Evolutionary conservation across 1,140 invertebrate species (phyloP).

Genomic region (Macrobrachium rosenbergii): DNA sequence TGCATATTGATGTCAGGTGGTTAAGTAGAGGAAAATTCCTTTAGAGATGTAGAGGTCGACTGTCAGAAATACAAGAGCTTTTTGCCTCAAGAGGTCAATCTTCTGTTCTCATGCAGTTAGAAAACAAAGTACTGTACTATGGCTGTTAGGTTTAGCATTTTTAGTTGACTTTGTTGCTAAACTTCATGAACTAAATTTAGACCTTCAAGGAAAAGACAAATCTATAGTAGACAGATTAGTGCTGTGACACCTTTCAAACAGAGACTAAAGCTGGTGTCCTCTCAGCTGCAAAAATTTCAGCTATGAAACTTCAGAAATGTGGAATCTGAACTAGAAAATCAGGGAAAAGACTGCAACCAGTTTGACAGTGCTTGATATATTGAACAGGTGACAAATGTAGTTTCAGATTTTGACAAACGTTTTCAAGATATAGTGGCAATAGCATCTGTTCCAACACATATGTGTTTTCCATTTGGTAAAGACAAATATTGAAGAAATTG

Average conservation of each 20-base stretch:
- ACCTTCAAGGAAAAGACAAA: slow-evolving; percentile 4
- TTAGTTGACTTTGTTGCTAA: slow-evolving; percentile 28
- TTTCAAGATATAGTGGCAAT: slow-evolving; percentile 35
- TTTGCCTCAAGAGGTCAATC: slow-evolving; percentile 5
- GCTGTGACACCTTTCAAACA: not conserved
- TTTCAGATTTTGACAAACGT: slow-evolving; percentile 35
- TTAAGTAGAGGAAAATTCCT: slow-evolving; percentile 46
- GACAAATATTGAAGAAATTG: not conserved
- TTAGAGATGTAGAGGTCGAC: slow-evolving; percentile 32
- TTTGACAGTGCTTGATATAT: slow-evolving; percentile 25
- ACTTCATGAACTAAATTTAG: not conserved
- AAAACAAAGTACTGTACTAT: slow-evolving; percentile 20
- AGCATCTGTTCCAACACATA: not conserved
- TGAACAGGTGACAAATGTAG: slow-evolving; percentile 24
- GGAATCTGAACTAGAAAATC: too few species aligned
- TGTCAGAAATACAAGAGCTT: slow-evolving; percentile 3
- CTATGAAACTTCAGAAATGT: too few species aligned
- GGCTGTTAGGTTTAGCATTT: slow-evolving; percentile 18
- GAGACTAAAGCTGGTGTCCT: too few species aligned
- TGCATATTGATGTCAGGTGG: slow-evolving; percentile 38
- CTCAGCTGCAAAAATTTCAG: too few species aligned
- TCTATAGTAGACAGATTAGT: slow-evolving; percentile 27
- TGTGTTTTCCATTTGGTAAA: slow-evolving; percentile 33
- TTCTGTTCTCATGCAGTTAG: slow-evolving; percentile 8
- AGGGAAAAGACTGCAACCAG: not conserved